Evolutionary conservation across 2,888 invertebrate genomes (phyloP).

Genomic region (Mactromeris polynyma): DNA sequence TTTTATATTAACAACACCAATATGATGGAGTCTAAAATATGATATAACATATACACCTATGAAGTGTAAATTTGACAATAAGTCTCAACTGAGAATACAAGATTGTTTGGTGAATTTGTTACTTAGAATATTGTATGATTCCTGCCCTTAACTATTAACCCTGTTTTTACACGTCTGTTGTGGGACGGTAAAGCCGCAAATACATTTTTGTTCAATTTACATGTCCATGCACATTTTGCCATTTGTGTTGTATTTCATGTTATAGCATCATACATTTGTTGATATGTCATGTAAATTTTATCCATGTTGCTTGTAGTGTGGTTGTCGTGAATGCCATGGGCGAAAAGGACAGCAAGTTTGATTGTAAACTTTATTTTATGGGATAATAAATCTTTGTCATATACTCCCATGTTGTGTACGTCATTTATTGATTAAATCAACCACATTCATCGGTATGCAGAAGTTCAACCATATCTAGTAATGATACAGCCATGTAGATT

Average conservation of each 20-base stretch:
- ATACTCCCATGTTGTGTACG: background rate
- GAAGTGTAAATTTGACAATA: background rate
- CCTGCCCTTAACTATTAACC: too few species aligned
- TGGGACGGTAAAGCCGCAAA: background rate
- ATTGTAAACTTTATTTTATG: background rate
- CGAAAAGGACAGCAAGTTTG: background rate
- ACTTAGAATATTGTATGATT: background rate
- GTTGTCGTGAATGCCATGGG: background rate
- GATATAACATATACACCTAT: background rate
- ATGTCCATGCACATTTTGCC: background rate
- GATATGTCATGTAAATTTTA: background rate
- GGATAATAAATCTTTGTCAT: slow-evolving; percentile 15
- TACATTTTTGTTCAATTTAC: background rate
- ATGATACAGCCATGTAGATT: too few species aligned
- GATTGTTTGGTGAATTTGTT: background rate
- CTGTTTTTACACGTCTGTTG: too few species aligned
- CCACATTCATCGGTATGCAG: too few species aligned
- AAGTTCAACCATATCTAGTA: too few species aligned
- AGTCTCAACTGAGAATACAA: background rate
- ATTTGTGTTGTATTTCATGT: background rate
- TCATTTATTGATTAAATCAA: background rate
- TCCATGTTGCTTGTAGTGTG: background rate
- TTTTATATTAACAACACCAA: too few species aligned
- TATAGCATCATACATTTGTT: background rate
- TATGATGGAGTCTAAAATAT: too few species aligned